A percentile compares a stretch with the other conserved stretches of the same genome.
phyloP scores from a whole-genome alignment of 2,797 vertebrate genomes.

The Rousettus madagascariensis region DNA sequence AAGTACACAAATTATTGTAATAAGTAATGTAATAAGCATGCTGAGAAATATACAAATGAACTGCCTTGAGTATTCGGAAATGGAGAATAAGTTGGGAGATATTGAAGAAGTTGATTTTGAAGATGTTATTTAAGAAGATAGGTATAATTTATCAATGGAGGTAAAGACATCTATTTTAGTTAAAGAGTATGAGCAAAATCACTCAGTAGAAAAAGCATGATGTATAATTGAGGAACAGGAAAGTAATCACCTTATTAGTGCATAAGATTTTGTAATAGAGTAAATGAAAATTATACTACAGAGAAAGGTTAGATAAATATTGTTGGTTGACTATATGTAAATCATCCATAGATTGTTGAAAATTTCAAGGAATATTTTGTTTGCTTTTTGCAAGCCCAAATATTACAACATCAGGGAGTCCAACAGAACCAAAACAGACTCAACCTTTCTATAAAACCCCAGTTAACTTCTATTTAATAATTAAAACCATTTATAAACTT shows the following conservation, averaged over 20 bases:
- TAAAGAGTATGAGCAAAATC: not conserved
- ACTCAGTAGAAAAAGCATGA: not conserved
- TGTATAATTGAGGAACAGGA: not conserved
- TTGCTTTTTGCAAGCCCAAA: not conserved
- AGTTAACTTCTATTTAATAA: not conserved
- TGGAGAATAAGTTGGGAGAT: not conserved
- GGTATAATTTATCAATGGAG: not conserved
- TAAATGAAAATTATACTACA: not conserved
- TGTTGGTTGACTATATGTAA: not conserved
- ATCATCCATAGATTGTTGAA: not conserved
- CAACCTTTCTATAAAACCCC: not conserved
- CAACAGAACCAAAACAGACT: not conserved
- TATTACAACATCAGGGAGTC: not conserved
- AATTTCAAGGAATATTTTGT: not conserved
- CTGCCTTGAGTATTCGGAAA: not conserved
- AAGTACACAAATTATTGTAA: not conserved
- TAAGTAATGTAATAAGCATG: not conserved
- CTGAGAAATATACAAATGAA: not conserved
- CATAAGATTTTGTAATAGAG: not conserved
- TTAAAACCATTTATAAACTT: conserved; percentile 4
- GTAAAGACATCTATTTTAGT: not conserved
- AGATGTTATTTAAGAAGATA: not conserved
- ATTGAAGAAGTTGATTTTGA: conserved; percentile 38
- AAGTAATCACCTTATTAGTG: not conserved
- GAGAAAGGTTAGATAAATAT: not conserved